Evolutionary conservation across 2,113 vertebrate genomes (phyloP).

Genomic region (Chlorodrepanis virens): DNA sequence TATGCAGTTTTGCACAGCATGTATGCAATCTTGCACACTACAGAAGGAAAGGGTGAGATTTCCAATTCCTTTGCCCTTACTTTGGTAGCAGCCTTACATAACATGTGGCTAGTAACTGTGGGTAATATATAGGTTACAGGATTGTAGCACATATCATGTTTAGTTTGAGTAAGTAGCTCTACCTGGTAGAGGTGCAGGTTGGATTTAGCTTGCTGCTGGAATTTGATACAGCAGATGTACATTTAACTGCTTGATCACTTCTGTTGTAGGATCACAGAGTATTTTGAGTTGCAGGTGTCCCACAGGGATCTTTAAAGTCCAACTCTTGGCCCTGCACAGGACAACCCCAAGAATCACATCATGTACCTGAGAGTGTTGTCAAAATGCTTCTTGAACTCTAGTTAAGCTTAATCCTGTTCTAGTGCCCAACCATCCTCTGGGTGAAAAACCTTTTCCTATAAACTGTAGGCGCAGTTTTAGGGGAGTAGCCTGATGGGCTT

Average conservation of each 20-base stretch:
- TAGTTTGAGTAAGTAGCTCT: neutral
- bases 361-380: neutral
- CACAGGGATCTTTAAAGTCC: neutral
- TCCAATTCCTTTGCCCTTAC: neutral
- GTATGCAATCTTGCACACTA: neutral
- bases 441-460: neutral
- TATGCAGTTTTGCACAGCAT: neutral
- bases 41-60: neutral
- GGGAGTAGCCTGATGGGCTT: neutral
- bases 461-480: neutral
- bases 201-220: neutral
- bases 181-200: neutral
- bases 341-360: neutral
- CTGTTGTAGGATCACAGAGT: neutral
- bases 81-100: neutral
- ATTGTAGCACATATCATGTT: fast-evolving
- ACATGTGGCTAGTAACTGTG: neutral
- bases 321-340: neutral
- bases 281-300: neutral
- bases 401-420: neutral
- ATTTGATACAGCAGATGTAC: neutral
- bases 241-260: neutral
- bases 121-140: neutral
- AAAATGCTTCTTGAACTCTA: neutral
- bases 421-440: neutral